Evolutionary conservation across 2,888 invertebrate genomes (phyloP), one percentile per base, ranked within the genome.

Genomic region (Bedellia somnulentella): DNA sequence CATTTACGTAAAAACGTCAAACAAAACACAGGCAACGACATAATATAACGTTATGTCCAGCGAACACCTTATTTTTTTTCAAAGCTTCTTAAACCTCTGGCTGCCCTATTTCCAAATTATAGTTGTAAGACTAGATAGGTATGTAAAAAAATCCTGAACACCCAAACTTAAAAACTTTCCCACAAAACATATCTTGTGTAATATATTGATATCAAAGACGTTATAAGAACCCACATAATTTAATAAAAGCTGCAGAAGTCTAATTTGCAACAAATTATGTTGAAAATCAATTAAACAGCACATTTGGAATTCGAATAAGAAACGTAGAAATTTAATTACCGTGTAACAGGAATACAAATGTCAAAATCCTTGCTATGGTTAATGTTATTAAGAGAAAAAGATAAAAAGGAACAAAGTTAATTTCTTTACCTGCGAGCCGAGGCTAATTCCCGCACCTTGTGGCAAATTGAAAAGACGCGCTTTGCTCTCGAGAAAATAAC

Each of bases 381-480:
- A 24, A 29, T 24, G 49, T 55, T 43, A 52, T 55, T 46, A 53
- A 52, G 45, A 59, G 54, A 50, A 48, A 42, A 41, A 18, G 43
- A 49, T 49, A 50, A 51, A 49, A 42, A 49, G 42, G 49, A 45
- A 49, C 35, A 27, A 24, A 45, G 49, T 35, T 25, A 27, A 33
- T 24, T 24, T 29, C 10, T 25, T 33, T 61, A 57, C 62, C 58
- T 57, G 60, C 44, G 47, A 35, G 30, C 31, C 34, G 11, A 5
- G 15, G 24, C 15, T 22, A 26, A 29, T 26, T 26, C 49, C 47
- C 45, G 58, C 68, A 62, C 64, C 70, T 70, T 63, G 61, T 73
- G 68, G 68, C 67, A 71, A 75, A 75, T 75, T 75, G 75, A 75
- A 73, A 68, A 67, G 60, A 62, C 60, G 67, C 57, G 70, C 66